Conservation (phyloP, 2,888 invertebrate genomes). For the Rhagophthalmus giganteus region DNA sequence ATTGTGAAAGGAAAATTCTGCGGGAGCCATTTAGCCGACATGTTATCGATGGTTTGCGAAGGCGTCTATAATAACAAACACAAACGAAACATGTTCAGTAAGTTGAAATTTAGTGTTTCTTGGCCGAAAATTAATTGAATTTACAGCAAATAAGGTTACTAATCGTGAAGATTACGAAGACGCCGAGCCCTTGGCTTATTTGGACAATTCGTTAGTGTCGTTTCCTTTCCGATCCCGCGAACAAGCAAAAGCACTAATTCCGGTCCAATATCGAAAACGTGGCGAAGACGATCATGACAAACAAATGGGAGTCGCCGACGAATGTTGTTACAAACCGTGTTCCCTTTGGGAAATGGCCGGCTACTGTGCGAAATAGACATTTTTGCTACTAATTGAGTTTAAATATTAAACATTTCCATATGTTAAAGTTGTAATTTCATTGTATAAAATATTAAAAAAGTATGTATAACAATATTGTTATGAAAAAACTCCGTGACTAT, state of each 20-base stretch:
- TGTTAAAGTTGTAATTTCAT: too few relatives aligned
- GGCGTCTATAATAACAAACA: conserved; percentile 20
- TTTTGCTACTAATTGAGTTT: too few relatives aligned
- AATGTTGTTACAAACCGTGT: conserved; percentile 8
- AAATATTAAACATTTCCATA: too few relatives aligned
- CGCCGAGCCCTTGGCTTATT: conserved; percentile 4
- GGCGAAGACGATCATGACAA: background rate
- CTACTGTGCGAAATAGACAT: conserved; percentile 3
- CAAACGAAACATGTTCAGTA: conserved; percentile 14
- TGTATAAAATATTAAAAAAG: too few relatives aligned
- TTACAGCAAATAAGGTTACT: conserved; percentile 16
- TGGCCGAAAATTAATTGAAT: background rate
- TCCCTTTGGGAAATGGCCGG: background rate
- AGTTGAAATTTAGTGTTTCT: conserved; percentile 5
- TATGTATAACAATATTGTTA: too few relatives aligned
- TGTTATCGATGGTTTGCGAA: conserved; percentile 18
- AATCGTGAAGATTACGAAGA: conserved; percentile 20
- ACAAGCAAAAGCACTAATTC: conserved; percentile 15
- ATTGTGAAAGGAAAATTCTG: conserved; percentile 17
- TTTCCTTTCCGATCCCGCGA: conserved; percentile 18
- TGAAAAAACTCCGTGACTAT: too few relatives aligned
- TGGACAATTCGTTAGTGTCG: conserved; percentile 6
- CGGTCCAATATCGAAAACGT: conserved; percentile 17
- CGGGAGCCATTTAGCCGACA: conserved; percentile 17
- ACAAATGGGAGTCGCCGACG: conserved; percentile 3